Evolutionary conservation across 2,797 vertebrate species (phyloP).

Genomic region (Tokudaia muenninki): DNA sequence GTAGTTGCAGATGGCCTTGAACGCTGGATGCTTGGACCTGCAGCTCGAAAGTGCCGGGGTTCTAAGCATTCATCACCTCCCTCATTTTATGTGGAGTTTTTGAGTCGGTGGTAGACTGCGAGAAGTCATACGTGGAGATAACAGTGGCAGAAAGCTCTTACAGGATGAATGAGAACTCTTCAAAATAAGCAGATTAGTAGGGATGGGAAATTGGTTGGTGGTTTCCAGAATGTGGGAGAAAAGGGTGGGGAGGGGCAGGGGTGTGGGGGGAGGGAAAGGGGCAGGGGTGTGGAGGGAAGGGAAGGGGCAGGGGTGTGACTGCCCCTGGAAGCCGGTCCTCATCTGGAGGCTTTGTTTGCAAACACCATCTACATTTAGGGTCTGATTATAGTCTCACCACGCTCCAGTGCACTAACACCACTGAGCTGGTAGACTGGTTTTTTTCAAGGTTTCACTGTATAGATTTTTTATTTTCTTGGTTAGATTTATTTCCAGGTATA

Average conservation of each 20-base stretch:
- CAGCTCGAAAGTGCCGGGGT: neutral
- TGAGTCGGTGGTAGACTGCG: neutral
- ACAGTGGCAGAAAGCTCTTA: neutral
- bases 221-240: neutral
- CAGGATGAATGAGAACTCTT: neutral
- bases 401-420: neutral
- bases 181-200: neutral
- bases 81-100: neutral
- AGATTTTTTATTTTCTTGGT: no score
- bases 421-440: no score
- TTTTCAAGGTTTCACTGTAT: no score
- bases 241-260: no score
- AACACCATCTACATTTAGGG: neutral
- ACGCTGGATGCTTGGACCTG: no score
- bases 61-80: no score
- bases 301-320: rapidly evolving
- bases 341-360: neutral
- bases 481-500: no score
- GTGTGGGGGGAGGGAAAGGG: no score
- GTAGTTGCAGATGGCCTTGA: neutral
- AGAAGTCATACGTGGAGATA: neutral
- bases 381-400: neutral
- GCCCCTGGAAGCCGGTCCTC: neutral
- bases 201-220: neutral
- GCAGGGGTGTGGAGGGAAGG: rapidly evolving